phyloP scores from a whole-genome alignment of 1,140 invertebrate genomes.

The Drosophila serrata region DNA sequence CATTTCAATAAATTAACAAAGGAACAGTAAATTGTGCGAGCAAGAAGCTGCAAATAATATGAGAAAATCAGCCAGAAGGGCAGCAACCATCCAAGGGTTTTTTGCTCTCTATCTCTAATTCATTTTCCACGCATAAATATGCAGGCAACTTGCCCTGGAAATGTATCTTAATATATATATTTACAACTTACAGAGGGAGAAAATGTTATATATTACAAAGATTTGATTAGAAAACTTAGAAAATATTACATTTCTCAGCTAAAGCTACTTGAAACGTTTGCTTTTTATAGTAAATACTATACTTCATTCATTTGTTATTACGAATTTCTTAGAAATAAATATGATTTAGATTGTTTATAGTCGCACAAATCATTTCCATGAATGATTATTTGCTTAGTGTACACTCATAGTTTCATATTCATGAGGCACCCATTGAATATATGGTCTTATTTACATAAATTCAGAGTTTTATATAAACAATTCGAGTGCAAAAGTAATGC shows the following conservation, averaged over 20 bases:
- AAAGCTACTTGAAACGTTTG: background rate
- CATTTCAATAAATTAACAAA: slow-evolving; percentile 82
- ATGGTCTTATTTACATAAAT: slow-evolving; percentile 57
- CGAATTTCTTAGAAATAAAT: background rate
- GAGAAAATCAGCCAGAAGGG: slow-evolving; percentile 57
- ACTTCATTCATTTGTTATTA: background rate
- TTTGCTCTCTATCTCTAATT: slow-evolving; percentile 1
- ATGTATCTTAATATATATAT: slow-evolving; percentile 26
- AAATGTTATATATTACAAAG: background rate
- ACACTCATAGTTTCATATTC: slow-evolving; percentile 53
- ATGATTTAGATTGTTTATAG: background rate
- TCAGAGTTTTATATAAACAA: slow-evolving; percentile 29
- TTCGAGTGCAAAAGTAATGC: slow-evolving; percentile 49
- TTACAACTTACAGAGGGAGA: background rate
- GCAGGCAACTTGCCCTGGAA: slow-evolving; percentile 26
- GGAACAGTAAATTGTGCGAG: slow-evolving; percentile 66
- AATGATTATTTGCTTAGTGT: slow-evolving; percentile 9
- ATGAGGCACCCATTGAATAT: slow-evolving; percentile 57
- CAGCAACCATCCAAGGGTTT: slow-evolving; percentile 12
- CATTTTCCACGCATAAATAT: slow-evolving; percentile 46
- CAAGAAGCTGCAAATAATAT: slow-evolving; percentile 42
- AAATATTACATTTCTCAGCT: background rate
- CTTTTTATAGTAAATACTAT: background rate
- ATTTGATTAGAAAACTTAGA: background rate
- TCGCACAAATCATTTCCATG: background rate